A percentile compares a stretch with the other conserved stretches of the same genome.
These are phyloP conservation scores for Hirtodrosophila histrioides DNA, from an alignment of 2,888 invertebrate species.

Conservation along the genomic window DNA sequence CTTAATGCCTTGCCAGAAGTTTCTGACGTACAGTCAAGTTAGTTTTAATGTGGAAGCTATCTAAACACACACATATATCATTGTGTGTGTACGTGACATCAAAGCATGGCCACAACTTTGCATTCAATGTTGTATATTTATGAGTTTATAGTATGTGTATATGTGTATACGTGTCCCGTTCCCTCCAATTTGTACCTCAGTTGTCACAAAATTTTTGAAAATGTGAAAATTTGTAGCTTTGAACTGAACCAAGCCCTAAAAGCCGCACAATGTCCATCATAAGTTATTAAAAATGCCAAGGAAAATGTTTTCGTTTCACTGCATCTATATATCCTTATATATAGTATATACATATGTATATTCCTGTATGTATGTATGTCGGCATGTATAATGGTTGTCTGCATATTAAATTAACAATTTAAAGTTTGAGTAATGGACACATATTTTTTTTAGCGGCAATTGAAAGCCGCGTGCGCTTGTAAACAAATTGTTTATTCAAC, in stretches of 20 bases:
- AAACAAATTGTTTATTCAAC: constrained; percentile 66
- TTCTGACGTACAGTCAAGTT: constrained; percentile 11
- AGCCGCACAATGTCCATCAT: constrained; percentile 37
- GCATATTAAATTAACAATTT: constrained; percentile 34
- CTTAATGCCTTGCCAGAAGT: constrained; percentile 8
- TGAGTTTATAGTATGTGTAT: no score
- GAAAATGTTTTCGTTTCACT: constrained; percentile 18
- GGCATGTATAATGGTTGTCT: constrained; percentile 12
- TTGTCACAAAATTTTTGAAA: constrained; percentile 25
- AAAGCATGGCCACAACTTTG: constrained; percentile 22
- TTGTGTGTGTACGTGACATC: constrained; percentile 17
- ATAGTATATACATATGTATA: neutral
- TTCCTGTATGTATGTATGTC: neutral
- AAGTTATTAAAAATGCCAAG: constrained; percentile 59
- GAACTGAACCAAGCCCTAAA: constrained; percentile 6
- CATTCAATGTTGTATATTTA: no score
- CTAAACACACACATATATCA: neutral
- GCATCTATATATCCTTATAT: neutral
- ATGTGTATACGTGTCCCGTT: neutral
- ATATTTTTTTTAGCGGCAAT: constrained; percentile 30
- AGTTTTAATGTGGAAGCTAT: constrained; percentile 3
- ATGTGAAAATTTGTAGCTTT: constrained; percentile 32
- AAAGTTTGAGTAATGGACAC: constrained; percentile 68
- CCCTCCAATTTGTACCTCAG: constrained; percentile 19
- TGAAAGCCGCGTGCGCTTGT: constrained; percentile 29